Conservation (phyloP, 1,140 invertebrate species). For the Proales similis region DNA sequence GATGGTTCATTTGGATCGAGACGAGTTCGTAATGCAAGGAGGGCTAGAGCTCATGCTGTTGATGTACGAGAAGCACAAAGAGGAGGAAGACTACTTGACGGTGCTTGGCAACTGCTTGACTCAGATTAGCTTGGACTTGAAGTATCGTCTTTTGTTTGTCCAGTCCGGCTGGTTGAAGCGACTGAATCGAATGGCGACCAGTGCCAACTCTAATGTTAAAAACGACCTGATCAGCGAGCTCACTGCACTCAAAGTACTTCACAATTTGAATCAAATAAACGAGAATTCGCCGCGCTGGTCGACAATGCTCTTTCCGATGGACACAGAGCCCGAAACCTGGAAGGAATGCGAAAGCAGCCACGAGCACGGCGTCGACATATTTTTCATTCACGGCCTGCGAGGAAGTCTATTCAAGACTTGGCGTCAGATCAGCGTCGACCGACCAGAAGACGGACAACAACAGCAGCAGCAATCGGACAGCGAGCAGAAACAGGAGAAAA, state of each 20-base stretch:
- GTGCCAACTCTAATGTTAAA: too few relatives aligned
- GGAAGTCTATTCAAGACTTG: conserved; percentile 33
- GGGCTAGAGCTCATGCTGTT: conserved; percentile 22
- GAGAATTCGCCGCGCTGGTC: background rate
- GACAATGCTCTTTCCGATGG: conserved; percentile 15
- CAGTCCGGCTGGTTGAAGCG: conserved; percentile 28
- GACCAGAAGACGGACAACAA: too few relatives aligned
- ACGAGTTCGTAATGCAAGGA: conserved; percentile 24
- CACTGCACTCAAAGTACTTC: conserved; percentile 14
- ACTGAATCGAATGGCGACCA: conserved; percentile 1
- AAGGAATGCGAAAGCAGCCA: background rate
- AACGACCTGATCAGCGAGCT: background rate
- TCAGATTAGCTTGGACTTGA: background rate
- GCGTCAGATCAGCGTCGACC: too few relatives aligned
- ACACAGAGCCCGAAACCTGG: background rate
- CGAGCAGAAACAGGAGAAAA: background rate
- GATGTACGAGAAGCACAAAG: conserved; percentile 23
- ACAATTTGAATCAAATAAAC: conserved; percentile 4
- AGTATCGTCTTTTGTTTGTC: conserved; percentile 19
- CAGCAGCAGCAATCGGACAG: too few relatives aligned
- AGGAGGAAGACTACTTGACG: background rate
- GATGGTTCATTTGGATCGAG: background rate
- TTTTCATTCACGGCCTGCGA: conserved; percentile 26
- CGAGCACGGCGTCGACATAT: background rate
- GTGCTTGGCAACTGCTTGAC: conserved; percentile 21